A percentile compares a stretch with the other conserved stretches of the same genome.
phyloP scores from a whole-genome alignment of 2,888 invertebrate species.

The Beris morrisii region DNA sequence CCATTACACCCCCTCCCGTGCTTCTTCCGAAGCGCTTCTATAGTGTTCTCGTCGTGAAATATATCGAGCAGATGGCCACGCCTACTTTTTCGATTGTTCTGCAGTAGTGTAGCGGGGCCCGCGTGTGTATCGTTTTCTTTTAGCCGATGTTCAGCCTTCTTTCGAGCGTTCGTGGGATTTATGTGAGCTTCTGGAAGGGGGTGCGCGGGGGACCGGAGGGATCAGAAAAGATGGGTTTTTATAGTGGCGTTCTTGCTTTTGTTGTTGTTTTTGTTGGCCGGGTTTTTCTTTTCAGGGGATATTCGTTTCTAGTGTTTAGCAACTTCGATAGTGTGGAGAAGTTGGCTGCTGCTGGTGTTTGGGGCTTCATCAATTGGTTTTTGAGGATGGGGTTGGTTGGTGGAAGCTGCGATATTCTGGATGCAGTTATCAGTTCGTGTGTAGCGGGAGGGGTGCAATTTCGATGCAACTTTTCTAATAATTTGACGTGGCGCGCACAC shows the following conservation, averaged over 20 bases:
- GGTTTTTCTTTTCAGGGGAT: background rate
- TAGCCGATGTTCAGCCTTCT: slow-evolving; percentile 32
- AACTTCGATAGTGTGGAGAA: too few relatives aligned
- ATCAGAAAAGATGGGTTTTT: slow-evolving; percentile 13
- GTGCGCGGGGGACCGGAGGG: background rate
- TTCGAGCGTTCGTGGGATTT: slow-evolving; percentile 18
- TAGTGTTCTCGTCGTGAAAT: too few relatives aligned
- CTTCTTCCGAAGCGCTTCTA: background rate
- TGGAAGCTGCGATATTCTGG: too few relatives aligned
- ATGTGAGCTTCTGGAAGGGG: slow-evolving; percentile 11
- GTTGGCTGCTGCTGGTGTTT: too few relatives aligned
- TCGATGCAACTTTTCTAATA: too few relatives aligned
- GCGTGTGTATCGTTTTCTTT: slow-evolving; percentile 1
- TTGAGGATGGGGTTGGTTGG: too few relatives aligned
- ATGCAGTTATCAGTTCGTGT: too few relatives aligned
- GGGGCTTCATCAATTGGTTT: too few relatives aligned
- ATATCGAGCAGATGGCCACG: slow-evolving; percentile 22
- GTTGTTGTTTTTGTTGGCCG: background rate
- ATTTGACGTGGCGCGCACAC: too few relatives aligned
- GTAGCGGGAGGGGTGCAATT: too few relatives aligned
- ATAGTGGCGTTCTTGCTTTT: slow-evolving; percentile 3
- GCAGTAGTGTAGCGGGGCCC: slow-evolving; percentile 8
- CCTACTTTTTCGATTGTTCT: slow-evolving; percentile 31
- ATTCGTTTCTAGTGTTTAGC: too few relatives aligned
- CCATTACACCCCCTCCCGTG: background rate